A percentile compares a stretch with the other conserved stretches of the same genome.
phyloP scores from a whole-genome alignment of 2,888 invertebrate genomes.

The Tyria jacobaeae region DNA sequence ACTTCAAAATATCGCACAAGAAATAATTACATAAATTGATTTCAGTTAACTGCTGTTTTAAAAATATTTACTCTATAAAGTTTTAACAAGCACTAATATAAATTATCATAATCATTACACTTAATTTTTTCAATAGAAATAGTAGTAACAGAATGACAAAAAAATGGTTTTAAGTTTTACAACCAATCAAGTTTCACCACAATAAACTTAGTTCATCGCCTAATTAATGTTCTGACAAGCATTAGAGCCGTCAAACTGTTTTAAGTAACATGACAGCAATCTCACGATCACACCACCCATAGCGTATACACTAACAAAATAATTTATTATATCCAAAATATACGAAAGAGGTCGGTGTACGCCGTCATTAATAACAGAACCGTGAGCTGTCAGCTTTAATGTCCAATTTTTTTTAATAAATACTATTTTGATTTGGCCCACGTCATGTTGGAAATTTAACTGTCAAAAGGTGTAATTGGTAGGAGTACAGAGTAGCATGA shows the following conservation, averaged over 20 bases:
- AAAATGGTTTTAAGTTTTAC: slow-evolving; percentile 59
- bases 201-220: slow-evolving; percentile 74
- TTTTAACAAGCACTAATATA: neutral
- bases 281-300: slow-evolving; percentile 72
- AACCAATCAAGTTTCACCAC: slow-evolving; percentile 68
- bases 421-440: slow-evolving; percentile 88
- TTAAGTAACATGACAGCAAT: slow-evolving; percentile 70
- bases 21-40: neutral
- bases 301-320: slow-evolving; percentile 71
- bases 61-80: neutral
- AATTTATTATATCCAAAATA: slow-evolving; percentile 78
- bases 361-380: slow-evolving; percentile 83
- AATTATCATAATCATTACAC: neutral
- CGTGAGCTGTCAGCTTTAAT: slow-evolving; percentile 85
- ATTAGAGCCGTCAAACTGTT: slow-evolving; percentile 80
- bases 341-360: slow-evolving; percentile 64
- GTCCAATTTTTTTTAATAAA: slow-evolving; percentile 84
- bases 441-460: slow-evolving; percentile 87
- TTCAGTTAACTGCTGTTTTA: neutral
- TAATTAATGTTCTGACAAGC: slow-evolving; percentile 79
- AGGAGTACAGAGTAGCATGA: slow-evolving; percentile 71
- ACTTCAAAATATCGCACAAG: neutral
- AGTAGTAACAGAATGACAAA: slow-evolving; percentile 46
- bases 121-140: no score
- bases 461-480: slow-evolving; percentile 87